phyloP scores from a whole-genome alignment of 2,888 invertebrate genomes.

The Melanostoma scalare region DNA sequence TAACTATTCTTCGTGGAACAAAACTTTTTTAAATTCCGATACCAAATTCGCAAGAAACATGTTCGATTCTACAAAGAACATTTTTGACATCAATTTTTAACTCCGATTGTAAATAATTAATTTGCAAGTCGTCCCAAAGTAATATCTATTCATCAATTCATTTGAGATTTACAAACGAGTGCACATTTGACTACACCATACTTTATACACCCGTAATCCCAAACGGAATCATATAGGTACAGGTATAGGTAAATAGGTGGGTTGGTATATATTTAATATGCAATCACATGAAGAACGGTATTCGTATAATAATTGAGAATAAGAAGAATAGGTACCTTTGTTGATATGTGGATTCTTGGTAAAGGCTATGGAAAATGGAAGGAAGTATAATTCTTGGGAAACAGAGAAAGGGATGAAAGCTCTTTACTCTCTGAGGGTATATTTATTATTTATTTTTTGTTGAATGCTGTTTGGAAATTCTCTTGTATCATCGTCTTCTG shows the following conservation, averaged over 20 bases:
- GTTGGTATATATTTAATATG: conserved; percentile 28
- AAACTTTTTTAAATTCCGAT: no score
- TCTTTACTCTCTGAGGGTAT: conserved; percentile 41
- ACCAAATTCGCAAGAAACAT: no score
- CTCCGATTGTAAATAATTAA: conserved; percentile 48
- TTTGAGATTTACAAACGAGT: conserved; percentile 43
- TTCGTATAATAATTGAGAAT: conserved; percentile 32
- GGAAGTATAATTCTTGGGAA: conserved; percentile 12
- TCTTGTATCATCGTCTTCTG: conserved; percentile 58
- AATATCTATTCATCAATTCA: conserved; percentile 49
- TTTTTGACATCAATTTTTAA: neutral
- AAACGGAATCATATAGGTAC: conserved; percentile 13
- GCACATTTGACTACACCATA: conserved; percentile 28
- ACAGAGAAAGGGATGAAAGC: conserved; percentile 43
- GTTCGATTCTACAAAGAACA: no score
- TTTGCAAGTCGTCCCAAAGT: conserved; percentile 39
- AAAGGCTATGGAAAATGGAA: neutral
- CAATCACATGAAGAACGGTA: conserved; percentile 35
- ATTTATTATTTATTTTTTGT: conserved; percentile 64
- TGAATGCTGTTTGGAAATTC: conserved; percentile 65
- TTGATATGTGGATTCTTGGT: neutral
- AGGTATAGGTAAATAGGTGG: no score
- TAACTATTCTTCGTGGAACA: no score
- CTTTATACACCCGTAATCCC: conserved; percentile 32
- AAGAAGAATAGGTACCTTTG: conserved; percentile 46